A percentile compares a stretch with the other conserved stretches of the same genome.
Conservation (phyloP, 2,888 invertebrate species). For the Volucella bombylans region DNA sequence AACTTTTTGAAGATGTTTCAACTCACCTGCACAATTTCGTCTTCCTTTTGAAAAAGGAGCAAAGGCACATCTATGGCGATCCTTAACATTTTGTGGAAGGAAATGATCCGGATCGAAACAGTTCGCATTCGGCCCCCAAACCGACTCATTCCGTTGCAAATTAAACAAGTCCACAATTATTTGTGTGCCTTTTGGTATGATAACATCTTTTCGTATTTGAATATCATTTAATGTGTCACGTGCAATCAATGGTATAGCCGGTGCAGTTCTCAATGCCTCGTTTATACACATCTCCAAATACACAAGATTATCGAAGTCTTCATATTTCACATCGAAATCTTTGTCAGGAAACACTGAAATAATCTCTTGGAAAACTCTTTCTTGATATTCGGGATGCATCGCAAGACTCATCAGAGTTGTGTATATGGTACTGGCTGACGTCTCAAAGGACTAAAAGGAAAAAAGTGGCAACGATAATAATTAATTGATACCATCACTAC, state of each 20-base stretch:
- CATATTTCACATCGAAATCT: conserved; percentile 68
- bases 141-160: conserved; percentile 78
- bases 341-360: conserved; percentile 75
- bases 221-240: conserved; percentile 68
- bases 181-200: conserved; percentile 72
- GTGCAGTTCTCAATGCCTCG: conserved; percentile 75
- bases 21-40: conserved; percentile 79
- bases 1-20: conserved; percentile 1
- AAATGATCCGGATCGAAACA: conserved; percentile 80
- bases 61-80: conserved; percentile 79
- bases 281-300: conserved; percentile 76
- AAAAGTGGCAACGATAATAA: conserved; percentile 64
- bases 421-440: conserved; percentile 75
- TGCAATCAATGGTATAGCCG: conserved; percentile 74
- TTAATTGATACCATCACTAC: conserved; percentile 4
- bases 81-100: conserved; percentile 77
- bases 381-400: conserved; percentile 75
- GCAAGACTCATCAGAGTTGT: conserved; percentile 77
- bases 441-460: conserved; percentile 77
- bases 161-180: conserved; percentile 77
- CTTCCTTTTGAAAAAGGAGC: conserved; percentile 80
- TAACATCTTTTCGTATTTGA: conserved; percentile 57
- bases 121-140: conserved; percentile 80
- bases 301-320: conserved; percentile 73
- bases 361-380: conserved; percentile 76